Evolutionary conservation across 2,888 invertebrate species (phyloP).

Genomic region (Glaucopsyche alexis): DNA sequence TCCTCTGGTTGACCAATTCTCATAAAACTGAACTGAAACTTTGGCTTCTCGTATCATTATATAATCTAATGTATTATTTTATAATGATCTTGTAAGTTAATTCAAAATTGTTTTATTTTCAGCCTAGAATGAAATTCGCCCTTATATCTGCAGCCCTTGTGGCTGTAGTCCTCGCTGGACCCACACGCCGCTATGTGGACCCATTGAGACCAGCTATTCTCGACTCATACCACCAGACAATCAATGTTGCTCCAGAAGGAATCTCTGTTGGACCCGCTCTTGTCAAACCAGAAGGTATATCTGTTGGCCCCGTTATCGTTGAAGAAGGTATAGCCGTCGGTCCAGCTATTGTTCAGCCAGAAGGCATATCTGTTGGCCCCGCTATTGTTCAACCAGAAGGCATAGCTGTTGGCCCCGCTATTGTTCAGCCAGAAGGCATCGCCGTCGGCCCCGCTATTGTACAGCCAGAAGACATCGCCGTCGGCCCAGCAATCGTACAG

Average conservation of each 20-base stretch:
- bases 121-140: constrained; percentile 29
- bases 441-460: too few species aligned
- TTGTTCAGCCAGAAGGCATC: neutral
- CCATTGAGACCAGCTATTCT: constrained; percentile 3
- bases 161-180: constrained; percentile 33
- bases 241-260: constrained; percentile 12
- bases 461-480: too few species aligned
- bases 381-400: constrained; percentile 8
- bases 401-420: constrained; percentile 23
- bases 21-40: too few species aligned
- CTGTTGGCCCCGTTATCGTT: constrained; percentile 18
- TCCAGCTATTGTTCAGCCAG: constrained; percentile 28
- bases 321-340: constrained; percentile 27
- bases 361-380: constrained; percentile 31
- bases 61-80: too few species aligned
- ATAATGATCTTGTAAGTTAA: neutral
- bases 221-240: constrained; percentile 13
- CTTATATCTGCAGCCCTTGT: constrained; percentile 33
- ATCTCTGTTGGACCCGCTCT: constrained; percentile 31
- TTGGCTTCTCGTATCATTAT: too few species aligned
- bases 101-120: constrained; percentile 3
- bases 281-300: constrained; percentile 26
- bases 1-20: too few species aligned
- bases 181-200: constrained; percentile 24
- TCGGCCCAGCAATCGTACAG: too few species aligned